Evolutionary conservation across 1,140 invertebrate genomes (phyloP), one percentile per base, ranked within the genome.

Genomic region (Halictus rubicundus): DNA sequence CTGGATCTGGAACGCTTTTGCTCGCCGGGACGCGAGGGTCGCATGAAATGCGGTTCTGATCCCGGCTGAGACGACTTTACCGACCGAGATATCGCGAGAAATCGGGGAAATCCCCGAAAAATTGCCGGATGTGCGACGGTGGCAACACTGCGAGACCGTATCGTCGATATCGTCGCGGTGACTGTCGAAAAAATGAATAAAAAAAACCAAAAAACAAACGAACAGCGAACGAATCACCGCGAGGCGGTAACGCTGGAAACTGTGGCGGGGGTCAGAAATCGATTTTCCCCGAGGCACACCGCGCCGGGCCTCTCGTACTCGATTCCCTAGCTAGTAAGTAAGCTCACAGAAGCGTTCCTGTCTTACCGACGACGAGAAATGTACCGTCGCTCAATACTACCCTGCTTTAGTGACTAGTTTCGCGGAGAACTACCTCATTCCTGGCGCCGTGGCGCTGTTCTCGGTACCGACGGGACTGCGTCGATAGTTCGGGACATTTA

Each of bases 251-350:
- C 71, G 80, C 78, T 71, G 72, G 69, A 71, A 68, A 57, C 9
- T 32, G 88, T 89, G 87, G 87, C 87, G 83, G 86, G 87, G 89
- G 89, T 90, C 89, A 90, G 87, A 89, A 84, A 85, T 86, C 81
- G 74, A 89, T 90, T 88, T 85, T 81, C 77, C 79, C 75, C 80
- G 65, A 66, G 82, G 23, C 64, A 72, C 54, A n/a, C 68, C 78
- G 81, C 66, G 70, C 75, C n/a, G 77, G 23, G 49, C 84, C 82
- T 88, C 77, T 88, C 78, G 77, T 85, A 88, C 69, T 84, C 65
- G 77, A 85, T 75, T 89, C 74, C 80, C 78, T 87, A 89, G 75
- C 46, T 71, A 79, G 32, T 80, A 87, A 88, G 77, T 75, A 84
- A 87, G 80, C 80, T 82, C 77, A 80, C 69, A 42, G 14, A 79